Conservation (phyloP, 2,797 vertebrate species). For the Manis javanica region DNA sequence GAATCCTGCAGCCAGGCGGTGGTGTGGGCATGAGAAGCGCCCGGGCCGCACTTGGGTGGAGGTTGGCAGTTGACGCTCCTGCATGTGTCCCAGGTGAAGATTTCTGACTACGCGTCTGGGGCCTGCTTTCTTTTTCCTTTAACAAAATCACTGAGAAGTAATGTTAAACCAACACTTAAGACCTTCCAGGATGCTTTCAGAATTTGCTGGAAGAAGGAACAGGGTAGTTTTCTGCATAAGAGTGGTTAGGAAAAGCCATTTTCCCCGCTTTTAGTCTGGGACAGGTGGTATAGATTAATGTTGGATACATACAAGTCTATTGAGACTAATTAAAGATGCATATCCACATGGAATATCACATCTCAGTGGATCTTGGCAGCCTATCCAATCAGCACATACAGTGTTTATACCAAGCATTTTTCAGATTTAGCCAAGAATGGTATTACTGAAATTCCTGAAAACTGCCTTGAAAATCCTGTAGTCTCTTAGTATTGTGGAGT, state of each 20-base stretch:
- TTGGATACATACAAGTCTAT: constrained; percentile 76
- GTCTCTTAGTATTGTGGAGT: constrained; percentile 41
- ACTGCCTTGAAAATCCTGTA: constrained; percentile 51
- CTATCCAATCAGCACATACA: constrained; percentile 60
- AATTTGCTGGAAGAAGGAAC: constrained; percentile 58
- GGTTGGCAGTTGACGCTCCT: not conserved
- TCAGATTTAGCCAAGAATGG: constrained; percentile 69
- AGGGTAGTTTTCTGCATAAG: constrained; percentile 44
- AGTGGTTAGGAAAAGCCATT: constrained; percentile 50
- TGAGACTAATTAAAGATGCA: constrained; percentile 78
- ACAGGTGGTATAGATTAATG: constrained; percentile 76
- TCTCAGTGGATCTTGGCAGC: constrained; percentile 70
- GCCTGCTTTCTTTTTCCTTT: constrained; percentile 66
- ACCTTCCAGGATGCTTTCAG: constrained; percentile 58
- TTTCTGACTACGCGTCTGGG: constrained; percentile 69
- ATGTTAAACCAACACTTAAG: constrained; percentile 65
- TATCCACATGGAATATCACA: constrained; percentile 66
- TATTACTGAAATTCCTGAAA: constrained; percentile 61
- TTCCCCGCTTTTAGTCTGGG: constrained; percentile 59
- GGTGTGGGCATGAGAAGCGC: constrained; percentile 46
- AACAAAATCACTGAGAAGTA: constrained; percentile 57
- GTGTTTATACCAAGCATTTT: constrained; percentile 72
- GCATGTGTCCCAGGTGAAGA: constrained; percentile 62
- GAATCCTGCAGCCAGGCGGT: constrained; percentile 43
- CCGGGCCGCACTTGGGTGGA: not conserved